phyloP scores from a whole-genome alignment of 2,888 invertebrate genomes.

The Thalpophila matura region DNA sequence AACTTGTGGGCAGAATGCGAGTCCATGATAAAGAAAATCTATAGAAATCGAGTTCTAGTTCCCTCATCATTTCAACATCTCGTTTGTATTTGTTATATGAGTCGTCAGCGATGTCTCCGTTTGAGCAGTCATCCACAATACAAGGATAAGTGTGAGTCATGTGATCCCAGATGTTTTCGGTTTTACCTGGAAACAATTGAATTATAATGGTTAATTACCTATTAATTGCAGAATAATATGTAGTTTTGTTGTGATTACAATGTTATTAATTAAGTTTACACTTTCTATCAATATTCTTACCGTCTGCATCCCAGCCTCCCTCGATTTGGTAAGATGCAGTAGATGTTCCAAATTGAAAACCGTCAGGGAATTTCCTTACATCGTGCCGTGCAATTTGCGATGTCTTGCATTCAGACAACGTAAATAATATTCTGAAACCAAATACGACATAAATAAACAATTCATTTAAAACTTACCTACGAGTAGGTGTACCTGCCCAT shows the following conservation, averaged over 20 bases:
- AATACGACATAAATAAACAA: neutral
- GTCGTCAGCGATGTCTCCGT: slow-evolving; percentile 91
- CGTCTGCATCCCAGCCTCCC: slow-evolving; percentile 72
- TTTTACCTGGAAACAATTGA: slow-evolving; percentile 80
- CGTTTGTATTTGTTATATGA: slow-evolving; percentile 91
- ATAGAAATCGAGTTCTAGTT: slow-evolving; percentile 87
- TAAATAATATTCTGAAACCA: slow-evolving; percentile 15
- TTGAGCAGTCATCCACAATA: slow-evolving; percentile 86
- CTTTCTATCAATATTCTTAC: slow-evolving; percentile 46
- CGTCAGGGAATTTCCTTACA: slow-evolving; percentile 39
- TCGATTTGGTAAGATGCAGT: slow-evolving; percentile 72
- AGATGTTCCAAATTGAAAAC: slow-evolving; percentile 66
- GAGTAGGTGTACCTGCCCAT: too few relatives aligned
- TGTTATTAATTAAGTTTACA: neutral
- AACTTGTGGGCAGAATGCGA: slow-evolving; percentile 91
- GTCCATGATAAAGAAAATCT: slow-evolving; percentile 92
- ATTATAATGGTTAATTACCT: slow-evolving; percentile 1
- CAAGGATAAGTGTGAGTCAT: slow-evolving; percentile 86
- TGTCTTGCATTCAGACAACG: slow-evolving; percentile 13
- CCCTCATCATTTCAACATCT: slow-evolving; percentile 84
- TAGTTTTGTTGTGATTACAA: too few relatives aligned
- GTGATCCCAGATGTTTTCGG: slow-evolving; percentile 92
- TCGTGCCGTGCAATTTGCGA: slow-evolving; percentile 3
- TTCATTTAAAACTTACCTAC: too few relatives aligned
- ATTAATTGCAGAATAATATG: too few relatives aligned